These are phyloP conservation scores for Drosophila ficusphila DNA, from an alignment of 1,140 invertebrate species.

Conservation along the genomic window DNA sequence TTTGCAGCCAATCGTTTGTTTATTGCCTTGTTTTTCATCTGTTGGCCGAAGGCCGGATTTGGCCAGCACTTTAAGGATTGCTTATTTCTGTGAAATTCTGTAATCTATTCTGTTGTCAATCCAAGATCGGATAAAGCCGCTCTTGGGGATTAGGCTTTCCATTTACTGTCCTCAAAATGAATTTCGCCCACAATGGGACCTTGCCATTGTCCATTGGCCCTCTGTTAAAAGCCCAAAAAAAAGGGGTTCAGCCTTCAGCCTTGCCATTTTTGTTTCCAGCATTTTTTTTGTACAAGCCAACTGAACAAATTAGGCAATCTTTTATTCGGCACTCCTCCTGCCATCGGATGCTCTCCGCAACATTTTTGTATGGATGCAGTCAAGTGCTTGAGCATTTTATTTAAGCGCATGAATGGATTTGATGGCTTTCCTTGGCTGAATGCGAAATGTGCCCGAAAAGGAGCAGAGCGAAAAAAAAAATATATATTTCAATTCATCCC, in stretches of 20 bases:
- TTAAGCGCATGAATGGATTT: slow-evolving; percentile 83
- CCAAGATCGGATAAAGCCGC: slow-evolving; percentile 21
- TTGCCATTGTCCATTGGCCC: slow-evolving; percentile 18
- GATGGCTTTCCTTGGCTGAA: slow-evolving; percentile 69
- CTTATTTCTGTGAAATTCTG: not conserved
- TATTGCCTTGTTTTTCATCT: slow-evolving; percentile 34
- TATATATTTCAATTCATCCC: slow-evolving; percentile 82
- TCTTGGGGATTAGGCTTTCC: slow-evolving; percentile 20
- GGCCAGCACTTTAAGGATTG: slow-evolving; percentile 23
- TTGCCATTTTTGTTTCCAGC: slow-evolving; percentile 11
- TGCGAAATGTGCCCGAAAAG: slow-evolving; percentile 50
- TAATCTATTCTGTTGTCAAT: slow-evolving; percentile 17
- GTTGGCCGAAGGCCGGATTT: slow-evolving; percentile 13
- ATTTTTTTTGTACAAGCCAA: slow-evolving; percentile 48
- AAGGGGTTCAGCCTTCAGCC: slow-evolving; percentile 42
- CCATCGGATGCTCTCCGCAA: slow-evolving; percentile 25
- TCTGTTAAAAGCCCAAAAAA: slow-evolving; percentile 3
- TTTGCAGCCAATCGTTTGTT: slow-evolving; percentile 25
- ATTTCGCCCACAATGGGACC: slow-evolving; percentile 24
- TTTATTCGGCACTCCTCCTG: slow-evolving; percentile 35
- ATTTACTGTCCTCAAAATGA: slow-evolving; percentile 14
- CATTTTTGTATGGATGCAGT: slow-evolving; percentile 83
- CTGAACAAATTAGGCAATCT: slow-evolving; percentile 76
- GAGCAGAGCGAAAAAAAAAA: slow-evolving; percentile 47
- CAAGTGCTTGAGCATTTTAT: slow-evolving; percentile 84